These are phyloP conservation scores for Eretmocerus hayati DNA, from an alignment of 2,888 invertebrate genomes.

Conservation along the genomic window DNA sequence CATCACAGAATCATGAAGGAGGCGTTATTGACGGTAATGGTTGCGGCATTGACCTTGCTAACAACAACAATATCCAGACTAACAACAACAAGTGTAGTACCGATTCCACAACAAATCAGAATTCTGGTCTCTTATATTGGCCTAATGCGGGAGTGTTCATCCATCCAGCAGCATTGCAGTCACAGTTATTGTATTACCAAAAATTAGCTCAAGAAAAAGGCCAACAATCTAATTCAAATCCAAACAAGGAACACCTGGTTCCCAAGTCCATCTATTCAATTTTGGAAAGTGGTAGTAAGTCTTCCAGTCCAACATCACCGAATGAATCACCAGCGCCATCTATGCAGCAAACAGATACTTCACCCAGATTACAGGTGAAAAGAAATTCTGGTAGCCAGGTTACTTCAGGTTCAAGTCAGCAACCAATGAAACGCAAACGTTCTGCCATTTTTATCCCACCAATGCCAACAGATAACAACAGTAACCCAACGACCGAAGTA, in stretches of 20 bases:
- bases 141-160: conserved; percentile 64
- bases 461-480: conserved; percentile 64
- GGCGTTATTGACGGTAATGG: conserved; percentile 29
- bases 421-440: conserved; percentile 65
- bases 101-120: conserved; percentile 43
- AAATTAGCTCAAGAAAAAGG: conserved; percentile 56
- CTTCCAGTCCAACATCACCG: background rate
- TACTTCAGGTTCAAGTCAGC: conserved; percentile 11
- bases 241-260: conserved; percentile 43
- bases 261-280: conserved; percentile 46
- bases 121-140: conserved; percentile 60
- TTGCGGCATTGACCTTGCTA: conserved; percentile 20
- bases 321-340: background rate
- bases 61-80: conserved; percentile 41
- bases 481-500: conserved; percentile 75
- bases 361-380: conserved; percentile 35
- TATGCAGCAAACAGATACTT: no score
- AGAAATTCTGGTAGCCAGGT: conserved; percentile 31
- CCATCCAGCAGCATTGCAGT: conserved; percentile 67
- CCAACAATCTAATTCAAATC: conserved; percentile 26
- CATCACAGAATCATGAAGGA: conserved; percentile 33
- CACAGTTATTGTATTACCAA: conserved; percentile 68
- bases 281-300: conserved; percentile 29
- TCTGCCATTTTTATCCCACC: conserved; percentile 81
- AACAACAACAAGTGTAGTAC: no score